Conservation (phyloP, 2,113 vertebrate genomes). For the Brevimyrus niger region DNA sequence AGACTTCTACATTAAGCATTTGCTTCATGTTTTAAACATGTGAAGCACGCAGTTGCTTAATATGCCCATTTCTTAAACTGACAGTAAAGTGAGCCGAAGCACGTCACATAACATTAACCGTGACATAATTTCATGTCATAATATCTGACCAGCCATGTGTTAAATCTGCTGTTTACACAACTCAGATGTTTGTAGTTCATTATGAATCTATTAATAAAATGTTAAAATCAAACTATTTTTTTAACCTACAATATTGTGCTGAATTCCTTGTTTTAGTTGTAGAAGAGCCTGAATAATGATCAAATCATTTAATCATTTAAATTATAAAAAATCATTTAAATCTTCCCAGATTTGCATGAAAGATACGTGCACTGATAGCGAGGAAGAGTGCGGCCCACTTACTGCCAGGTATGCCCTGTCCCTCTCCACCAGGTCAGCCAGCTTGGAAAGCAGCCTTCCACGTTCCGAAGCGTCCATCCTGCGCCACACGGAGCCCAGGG, state of each 20-base stretch:
- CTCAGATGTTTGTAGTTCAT: neutral
- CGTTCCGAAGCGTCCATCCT: slow-evolving; percentile 94
- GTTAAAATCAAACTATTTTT: neutral
- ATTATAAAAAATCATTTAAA: neutral
- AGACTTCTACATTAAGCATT: neutral
- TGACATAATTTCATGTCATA: neutral
- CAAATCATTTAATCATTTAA: too few relatives aligned
- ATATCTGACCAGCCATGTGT: neutral
- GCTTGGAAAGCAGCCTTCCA: slow-evolving; percentile 80
- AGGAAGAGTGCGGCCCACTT: slow-evolving; percentile 42
- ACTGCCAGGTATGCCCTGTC: slow-evolving; percentile 87
- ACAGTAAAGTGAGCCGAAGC: neutral
- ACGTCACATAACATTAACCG: neutral
- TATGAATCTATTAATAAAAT: neutral
- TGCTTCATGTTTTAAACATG: neutral
- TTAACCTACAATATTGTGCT: neutral
- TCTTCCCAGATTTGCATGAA: neutral
- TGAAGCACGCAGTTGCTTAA: neutral
- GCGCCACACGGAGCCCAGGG: slow-evolving; percentile 86
- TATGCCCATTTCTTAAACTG: neutral
- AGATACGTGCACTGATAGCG: neutral
- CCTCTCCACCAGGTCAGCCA: slow-evolving; percentile 90
- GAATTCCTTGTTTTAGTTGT: neutral
- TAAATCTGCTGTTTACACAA: neutral
- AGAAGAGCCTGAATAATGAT: neutral